These are phyloP conservation scores for Pagetopsis macropterus DNA, from an alignment of 2,797 vertebrate species.

Conservation along the genomic window DNA sequence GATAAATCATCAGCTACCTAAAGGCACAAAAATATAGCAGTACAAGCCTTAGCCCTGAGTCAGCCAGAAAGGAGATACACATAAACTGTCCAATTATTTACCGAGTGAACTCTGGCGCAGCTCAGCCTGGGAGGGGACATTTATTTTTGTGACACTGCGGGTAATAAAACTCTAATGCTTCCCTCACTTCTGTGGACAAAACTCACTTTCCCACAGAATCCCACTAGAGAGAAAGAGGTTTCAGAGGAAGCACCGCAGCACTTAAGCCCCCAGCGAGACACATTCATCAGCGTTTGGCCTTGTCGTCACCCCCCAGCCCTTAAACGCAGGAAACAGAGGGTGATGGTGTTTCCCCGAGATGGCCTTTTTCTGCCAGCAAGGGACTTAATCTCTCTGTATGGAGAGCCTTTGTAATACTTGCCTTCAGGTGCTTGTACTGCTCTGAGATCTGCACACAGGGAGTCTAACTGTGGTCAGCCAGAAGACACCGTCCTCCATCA, in stretches of 20 bases:
- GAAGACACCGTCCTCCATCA: constrained; percentile 34
- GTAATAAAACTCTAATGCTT: constrained; percentile 41
- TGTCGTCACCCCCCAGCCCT: constrained; percentile 30
- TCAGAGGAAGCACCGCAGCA: not conserved
- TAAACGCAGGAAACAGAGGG: constrained; percentile 37
- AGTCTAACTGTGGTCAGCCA: constrained; percentile 38
- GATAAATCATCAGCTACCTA: constrained; percentile 41
- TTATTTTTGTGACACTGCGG: constrained; percentile 37
- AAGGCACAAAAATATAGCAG: constrained; percentile 17
- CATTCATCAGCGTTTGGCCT: constrained; percentile 45
- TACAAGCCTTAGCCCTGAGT: constrained; percentile 23
- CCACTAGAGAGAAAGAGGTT: not conserved
- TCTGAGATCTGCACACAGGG: constrained; percentile 34
- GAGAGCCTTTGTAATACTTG: constrained; percentile 30
- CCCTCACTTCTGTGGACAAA: constrained; percentile 19
- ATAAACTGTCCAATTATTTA: constrained; percentile 52
- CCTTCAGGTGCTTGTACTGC: constrained; percentile 37
- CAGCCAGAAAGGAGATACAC: constrained; percentile 30
- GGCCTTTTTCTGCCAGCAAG: not conserved
- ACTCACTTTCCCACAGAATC: constrained; percentile 27
- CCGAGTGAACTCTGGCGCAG: constrained; percentile 21
- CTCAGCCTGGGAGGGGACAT: constrained; percentile 35
- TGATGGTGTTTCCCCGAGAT: constrained; percentile 4
- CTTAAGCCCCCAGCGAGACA: constrained; percentile 31
- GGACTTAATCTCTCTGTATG: constrained; percentile 39